phyloP scores from a whole-genome alignment of 2,888 invertebrate species.

The Acronicta alni region DNA sequence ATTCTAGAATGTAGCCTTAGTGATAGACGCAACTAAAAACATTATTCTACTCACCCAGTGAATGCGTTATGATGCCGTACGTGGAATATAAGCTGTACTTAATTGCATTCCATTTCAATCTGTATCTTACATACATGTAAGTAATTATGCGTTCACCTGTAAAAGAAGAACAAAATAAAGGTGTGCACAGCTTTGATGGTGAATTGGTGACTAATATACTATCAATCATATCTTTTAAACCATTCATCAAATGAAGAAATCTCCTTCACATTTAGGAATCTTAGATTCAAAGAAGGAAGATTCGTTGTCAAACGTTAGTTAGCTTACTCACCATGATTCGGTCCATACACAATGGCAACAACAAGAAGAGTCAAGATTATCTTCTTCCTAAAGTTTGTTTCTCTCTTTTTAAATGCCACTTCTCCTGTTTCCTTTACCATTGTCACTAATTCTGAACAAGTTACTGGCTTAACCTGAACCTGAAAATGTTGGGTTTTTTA shows the following conservation, averaged over 20 bases:
- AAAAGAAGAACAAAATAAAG: constrained; percentile 33
- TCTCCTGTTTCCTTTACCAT: constrained; percentile 83
- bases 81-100: constrained; percentile 83
- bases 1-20: too few species aligned
- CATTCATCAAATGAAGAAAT: too few species aligned
- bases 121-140: constrained; percentile 82
- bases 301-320: too few species aligned
- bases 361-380: constrained; percentile 83
- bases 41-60: constrained; percentile 72
- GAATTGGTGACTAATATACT: too few species aligned
- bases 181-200: too few species aligned
- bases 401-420: constrained; percentile 85
- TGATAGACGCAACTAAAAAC: not conserved
- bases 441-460: constrained; percentile 65
- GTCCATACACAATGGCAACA: constrained; percentile 86
- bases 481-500: not conserved
- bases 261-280: too few species aligned
- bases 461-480: constrained; percentile 71
- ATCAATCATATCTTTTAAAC: too few species aligned
- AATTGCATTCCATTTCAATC: constrained; percentile 83
- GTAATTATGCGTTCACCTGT: constrained; percentile 81
- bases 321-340: constrained; percentile 81
- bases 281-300: too few species aligned
- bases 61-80: constrained; percentile 79
- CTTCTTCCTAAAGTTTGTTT: constrained; percentile 77